phyloP scores from a whole-genome alignment of 2,113 vertebrate genomes.

The Rafetus swinhoei region DNA sequence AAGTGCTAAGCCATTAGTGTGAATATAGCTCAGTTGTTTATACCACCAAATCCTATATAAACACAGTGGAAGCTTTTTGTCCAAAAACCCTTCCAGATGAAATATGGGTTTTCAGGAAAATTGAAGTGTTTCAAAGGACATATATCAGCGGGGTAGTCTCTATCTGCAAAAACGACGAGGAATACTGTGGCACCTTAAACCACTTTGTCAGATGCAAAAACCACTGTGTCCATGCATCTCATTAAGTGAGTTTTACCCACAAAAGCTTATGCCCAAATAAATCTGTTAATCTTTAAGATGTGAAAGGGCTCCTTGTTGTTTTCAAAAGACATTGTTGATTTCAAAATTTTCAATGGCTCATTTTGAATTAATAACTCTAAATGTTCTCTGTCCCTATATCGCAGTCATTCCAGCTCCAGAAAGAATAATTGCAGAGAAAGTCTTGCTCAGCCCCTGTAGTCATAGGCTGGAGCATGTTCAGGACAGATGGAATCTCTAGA shows the following conservation, averaged over 20 bases:
- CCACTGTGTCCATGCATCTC: too few species aligned
- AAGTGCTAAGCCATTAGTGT: not conserved
- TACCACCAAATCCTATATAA: not conserved
- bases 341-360: not conserved
- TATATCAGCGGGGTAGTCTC: too few species aligned
- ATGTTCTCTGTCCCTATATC: not conserved
- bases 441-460: not conserved
- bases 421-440: not conserved
- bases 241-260: too few species aligned
- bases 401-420: not conserved
- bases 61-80: not conserved
- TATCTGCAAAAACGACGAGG: too few species aligned
- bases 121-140: not conserved
- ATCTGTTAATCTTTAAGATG: too few species aligned
- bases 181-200: too few species aligned
- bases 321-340: not conserved
- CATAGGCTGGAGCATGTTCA: not conserved
- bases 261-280: too few species aligned
- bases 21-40: not conserved
- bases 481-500: not conserved
- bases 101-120: not conserved
- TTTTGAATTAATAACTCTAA: rapidly evolving
- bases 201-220: too few species aligned
- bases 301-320: too few species aligned
- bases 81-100: not conserved